A percentile compares a stretch with the other conserved stretches of the same genome.
These are phyloP conservation scores for Cactoblastis cactorum DNA, from an alignment of 2,888 invertebrate species.

Conservation along the genomic window DNA sequence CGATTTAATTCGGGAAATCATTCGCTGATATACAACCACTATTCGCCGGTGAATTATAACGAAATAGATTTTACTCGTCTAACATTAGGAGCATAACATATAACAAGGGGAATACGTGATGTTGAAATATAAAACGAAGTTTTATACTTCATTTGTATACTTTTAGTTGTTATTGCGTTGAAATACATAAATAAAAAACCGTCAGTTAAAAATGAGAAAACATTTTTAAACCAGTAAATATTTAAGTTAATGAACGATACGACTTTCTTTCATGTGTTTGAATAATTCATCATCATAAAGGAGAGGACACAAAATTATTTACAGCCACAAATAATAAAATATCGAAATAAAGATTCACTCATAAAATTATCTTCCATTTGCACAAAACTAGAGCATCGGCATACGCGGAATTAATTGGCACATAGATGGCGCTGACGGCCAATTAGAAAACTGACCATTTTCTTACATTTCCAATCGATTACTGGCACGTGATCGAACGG, in stretches of 20 bases:
- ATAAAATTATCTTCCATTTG: background rate
- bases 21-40: slow-evolving; percentile 13
- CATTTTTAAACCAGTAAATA: no score
- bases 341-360: background rate
- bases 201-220: no score
- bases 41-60: slow-evolving; percentile 3
- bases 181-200: no score
- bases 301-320: no score
- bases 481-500: slow-evolving; percentile 19
- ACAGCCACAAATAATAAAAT: background rate
- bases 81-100: background rate
- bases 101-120: no score
- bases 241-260: no score
- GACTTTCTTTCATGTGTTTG: no score
- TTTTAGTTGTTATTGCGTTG: no score
- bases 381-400: background rate
- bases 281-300: no score
- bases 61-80: background rate
- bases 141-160: no score
- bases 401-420: slow-evolving; percentile 16
- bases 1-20: slow-evolving; percentile 38
- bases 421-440: slow-evolving; percentile 16
- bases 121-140: no score
- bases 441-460: slow-evolving; percentile 21
- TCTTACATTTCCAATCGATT: slow-evolving; percentile 19